phyloP scores from a whole-genome alignment of 2,888 invertebrate genomes.

The Camptogramma bilineatum region DNA sequence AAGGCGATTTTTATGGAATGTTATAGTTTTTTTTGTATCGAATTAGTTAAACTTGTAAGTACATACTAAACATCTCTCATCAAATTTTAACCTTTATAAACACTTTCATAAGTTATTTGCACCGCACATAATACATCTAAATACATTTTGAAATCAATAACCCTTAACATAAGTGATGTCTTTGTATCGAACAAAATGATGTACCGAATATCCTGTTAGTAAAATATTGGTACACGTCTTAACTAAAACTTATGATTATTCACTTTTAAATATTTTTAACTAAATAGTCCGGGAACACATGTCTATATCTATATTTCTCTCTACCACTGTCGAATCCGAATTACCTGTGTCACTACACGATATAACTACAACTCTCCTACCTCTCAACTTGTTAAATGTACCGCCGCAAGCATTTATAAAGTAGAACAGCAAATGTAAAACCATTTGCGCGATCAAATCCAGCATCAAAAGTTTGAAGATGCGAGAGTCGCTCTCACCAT shows the following conservation, averaged over 20 bases:
- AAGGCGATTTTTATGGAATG: slow-evolving; percentile 45
- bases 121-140: slow-evolving; percentile 59
- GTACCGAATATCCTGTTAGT: slow-evolving; percentile 37
- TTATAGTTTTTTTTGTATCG: slow-evolving; percentile 43
- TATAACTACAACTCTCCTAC: slow-evolving; percentile 48
- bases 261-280: slow-evolving; percentile 44
- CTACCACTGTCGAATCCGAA: slow-evolving; percentile 55
- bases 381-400: slow-evolving; percentile 44
- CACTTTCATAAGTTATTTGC: slow-evolving; percentile 62
- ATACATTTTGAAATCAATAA: slow-evolving; percentile 56
- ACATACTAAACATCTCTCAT: slow-evolving; percentile 60
- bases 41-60: slow-evolving; percentile 51
- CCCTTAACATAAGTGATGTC: slow-evolving; percentile 58
- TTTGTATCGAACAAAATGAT: slow-evolving; percentile 50
- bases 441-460: slow-evolving; percentile 69
- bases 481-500: slow-evolving; percentile 38
- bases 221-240: slow-evolving; percentile 20
- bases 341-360: slow-evolving; percentile 47
- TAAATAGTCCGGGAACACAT: slow-evolving; percentile 69
- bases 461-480: slow-evolving; percentile 59
- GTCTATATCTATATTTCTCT: slow-evolving; percentile 65
- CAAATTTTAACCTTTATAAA: slow-evolving; percentile 52
- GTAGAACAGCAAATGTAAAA: slow-evolving; percentile 75
- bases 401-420: slow-evolving; percentile 58
- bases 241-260: slow-evolving; percentile 41